Base-by-base conservation (phyloP, 2,888 invertebrate genomes). In the Heliconius ethilla region DNA sequence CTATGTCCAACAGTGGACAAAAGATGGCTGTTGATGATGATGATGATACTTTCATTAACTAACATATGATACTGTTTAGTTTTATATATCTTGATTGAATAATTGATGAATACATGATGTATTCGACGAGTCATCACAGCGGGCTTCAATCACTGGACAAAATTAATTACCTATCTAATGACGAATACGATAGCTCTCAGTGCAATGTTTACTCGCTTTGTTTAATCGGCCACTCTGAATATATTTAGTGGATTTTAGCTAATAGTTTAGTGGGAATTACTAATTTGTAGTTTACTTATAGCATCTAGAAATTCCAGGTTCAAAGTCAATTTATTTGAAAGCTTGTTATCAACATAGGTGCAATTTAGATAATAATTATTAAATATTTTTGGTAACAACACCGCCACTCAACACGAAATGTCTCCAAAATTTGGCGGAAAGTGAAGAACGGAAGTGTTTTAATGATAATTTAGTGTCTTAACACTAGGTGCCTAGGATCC, bases 111-210 rank as follows among this genome's bases (percentile, higher is more conserved):
- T 33, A 73, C 65, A 65, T 75, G 55, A 70, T 67, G 55, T 62
- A 78, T 77, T 66, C 55, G 65, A 25, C 75, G 55, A 70, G 70
- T 78, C 79, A 78, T 77, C 79, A 77, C 67, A 78, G 73, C 76
- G 72, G 40, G 62, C 75, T 78, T 78, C 80, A 81, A 79, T 81
- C 80, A 76, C 77, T 66, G 70, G 55, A 27, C 77, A 77, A 81
- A 79, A 79, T 79, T 78, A 81, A 79, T 81, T 79, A 78, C 76
- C 66, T 33, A 63, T 75, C 79, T 81, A 33, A 33, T 33, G 33
- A 81, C 69, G 77, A 33, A 73, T 76, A 67, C 72, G 70, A 76
- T 78, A 67, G 76, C 78, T 70, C 45, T 63, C 74, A 37, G 33
- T 70, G 55, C 27, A 33, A 13, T 79, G 70, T 79, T 74, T 79